phyloP scores from a whole-genome alignment of 2,113 vertebrate species.

The Equus przewalskii region DNA sequence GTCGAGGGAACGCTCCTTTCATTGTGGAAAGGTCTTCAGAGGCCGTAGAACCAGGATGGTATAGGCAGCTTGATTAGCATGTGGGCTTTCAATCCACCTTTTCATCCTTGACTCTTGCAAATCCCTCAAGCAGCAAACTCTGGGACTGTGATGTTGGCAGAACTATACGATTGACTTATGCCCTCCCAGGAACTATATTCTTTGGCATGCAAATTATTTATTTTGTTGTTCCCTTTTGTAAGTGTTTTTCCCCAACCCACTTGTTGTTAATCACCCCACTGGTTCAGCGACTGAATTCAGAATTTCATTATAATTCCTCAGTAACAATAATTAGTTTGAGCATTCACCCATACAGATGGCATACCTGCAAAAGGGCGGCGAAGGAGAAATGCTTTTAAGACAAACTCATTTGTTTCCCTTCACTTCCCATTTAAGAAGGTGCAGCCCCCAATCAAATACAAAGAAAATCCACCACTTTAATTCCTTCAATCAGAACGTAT shows the following conservation, averaged over 20 bases:
- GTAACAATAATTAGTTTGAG: constrained; percentile 56
- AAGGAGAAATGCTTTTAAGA: constrained; percentile 30
- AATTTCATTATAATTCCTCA: constrained; percentile 57
- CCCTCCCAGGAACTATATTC: not conserved
- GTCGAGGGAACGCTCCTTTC: constrained; percentile 15
- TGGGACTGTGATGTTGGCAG: not conserved
- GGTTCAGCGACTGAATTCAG: constrained; percentile 34
- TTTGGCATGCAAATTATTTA: constrained; percentile 47
- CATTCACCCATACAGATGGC: constrained; percentile 23
- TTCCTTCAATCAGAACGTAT: constrained; percentile 21
- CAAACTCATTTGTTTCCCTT: constrained; percentile 50
- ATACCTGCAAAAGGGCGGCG: not conserved
- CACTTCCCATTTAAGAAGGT: constrained; percentile 48
- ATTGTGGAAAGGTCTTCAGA: not conserved
- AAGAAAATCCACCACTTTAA: constrained; percentile 34
- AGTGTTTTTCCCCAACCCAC: not conserved
- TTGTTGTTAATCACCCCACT: constrained; percentile 40
- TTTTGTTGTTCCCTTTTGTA: constrained; percentile 56
- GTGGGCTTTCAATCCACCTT: not conserved
- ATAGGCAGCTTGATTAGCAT: not conserved
- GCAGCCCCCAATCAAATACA: not conserved
- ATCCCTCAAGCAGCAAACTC: constrained; percentile 34
- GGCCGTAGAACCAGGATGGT: not conserved
- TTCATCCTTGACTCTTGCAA: not conserved
- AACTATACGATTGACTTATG: not conserved